Evolutionary conservation across 2,797 vertebrate species (phyloP).

Genomic region (Monodelphis domestica): DNA sequence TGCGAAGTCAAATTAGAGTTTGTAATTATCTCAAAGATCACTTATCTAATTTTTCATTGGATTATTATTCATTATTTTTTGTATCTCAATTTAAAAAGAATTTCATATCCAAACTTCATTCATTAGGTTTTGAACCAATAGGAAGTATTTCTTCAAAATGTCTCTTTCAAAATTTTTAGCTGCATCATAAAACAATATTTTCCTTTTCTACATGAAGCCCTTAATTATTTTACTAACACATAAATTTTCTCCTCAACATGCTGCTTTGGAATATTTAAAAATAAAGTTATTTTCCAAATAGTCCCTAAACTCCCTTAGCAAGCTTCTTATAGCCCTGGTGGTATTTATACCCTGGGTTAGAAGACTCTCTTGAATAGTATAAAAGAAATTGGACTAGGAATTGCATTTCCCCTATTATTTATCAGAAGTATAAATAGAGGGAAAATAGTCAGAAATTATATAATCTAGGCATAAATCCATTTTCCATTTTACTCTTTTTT

Average conservation of each 20-base stretch:
- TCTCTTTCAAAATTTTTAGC: background rate
- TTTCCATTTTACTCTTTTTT: slow-evolving; percentile 20
- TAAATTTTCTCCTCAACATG: no score
- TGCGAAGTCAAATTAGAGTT: background rate
- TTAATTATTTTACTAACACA: no score
- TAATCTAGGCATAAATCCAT: background rate
- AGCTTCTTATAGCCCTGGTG: background rate
- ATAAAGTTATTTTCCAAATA: background rate
- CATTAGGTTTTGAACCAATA: background rate
- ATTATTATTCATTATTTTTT: background rate
- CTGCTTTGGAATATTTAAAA: background rate
- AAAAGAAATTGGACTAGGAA: background rate
- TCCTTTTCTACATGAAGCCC: background rate
- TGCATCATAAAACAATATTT: background rate
- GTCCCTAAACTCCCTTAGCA: background rate
- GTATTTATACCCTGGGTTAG: background rate
- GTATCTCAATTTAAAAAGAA: background rate
- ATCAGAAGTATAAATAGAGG: background rate
- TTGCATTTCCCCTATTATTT: background rate
- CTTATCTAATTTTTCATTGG: background rate
- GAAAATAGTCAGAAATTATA: slow-evolving; percentile 18
- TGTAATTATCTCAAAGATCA: background rate
- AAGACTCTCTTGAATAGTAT: background rate
- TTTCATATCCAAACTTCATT: background rate
- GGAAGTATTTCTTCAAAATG: background rate